Evolutionary conservation across 2,113 vertebrate genomes (phyloP).

Genomic region (Chloropsis cyanopogon): DNA sequence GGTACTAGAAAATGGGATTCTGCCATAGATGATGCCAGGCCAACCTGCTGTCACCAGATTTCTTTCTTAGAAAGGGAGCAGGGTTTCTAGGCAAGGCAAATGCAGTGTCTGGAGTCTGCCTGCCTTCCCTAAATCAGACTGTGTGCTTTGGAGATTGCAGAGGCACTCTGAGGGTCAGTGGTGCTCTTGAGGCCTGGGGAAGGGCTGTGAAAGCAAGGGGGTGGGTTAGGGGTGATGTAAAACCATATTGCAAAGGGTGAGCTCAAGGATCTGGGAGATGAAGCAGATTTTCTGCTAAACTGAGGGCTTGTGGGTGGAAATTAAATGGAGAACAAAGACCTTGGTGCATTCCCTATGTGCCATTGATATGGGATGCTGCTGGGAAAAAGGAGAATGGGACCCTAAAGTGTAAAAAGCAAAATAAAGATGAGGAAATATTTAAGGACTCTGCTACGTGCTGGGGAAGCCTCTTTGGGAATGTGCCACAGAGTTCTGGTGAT

Average conservation of each 20-base stretch:
- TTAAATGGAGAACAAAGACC: neutral
- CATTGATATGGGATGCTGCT: neutral
- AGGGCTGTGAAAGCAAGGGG: neutral
- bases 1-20: neutral
- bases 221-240: neutral
- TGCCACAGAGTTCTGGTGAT: neutral
- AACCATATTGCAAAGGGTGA: neutral
- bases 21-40: neutral
- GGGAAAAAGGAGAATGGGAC: neutral
- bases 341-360: neutral
- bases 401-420: neutral
- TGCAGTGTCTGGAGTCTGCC: neutral
- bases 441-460: accelerated
- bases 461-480: neutral
- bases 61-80: neutral
- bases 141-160: neutral
- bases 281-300: neutral
- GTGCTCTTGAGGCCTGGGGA: accelerated
- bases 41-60: neutral
- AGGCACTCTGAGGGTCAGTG: neutral
- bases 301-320: neutral
- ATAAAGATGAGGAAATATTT: neutral
- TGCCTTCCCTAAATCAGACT: neutral
- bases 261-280: neutral
- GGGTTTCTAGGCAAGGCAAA: neutral